Evolutionary conservation across 2,888 invertebrate genomes (phyloP).

Genomic region (Dynastes hyllus): DNA sequence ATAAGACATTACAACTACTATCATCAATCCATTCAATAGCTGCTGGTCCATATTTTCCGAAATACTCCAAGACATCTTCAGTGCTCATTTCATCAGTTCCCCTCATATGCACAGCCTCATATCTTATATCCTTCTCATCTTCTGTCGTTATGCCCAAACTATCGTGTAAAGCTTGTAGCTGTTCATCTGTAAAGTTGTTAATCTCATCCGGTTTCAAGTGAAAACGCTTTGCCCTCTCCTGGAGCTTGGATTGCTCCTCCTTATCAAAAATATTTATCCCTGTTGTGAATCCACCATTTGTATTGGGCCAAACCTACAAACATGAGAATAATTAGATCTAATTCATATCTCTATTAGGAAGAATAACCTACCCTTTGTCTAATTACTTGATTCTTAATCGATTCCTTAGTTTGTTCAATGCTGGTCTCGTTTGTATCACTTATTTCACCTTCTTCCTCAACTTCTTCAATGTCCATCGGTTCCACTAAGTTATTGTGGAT

Average conservation of each 20-base stretch:
- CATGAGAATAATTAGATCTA: slow-evolving; percentile 29
- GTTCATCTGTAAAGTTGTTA: slow-evolving; percentile 69
- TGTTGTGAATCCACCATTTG: slow-evolving; percentile 69
- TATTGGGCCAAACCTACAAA: slow-evolving; percentile 64
- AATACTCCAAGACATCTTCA: slow-evolving; percentile 86
- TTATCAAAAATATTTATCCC: slow-evolving; percentile 73
- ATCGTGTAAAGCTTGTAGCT: slow-evolving; percentile 66
- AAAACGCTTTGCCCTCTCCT: slow-evolving; percentile 76
- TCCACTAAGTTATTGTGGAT: slow-evolving; percentile 70
- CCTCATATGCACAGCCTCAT: slow-evolving; percentile 84
- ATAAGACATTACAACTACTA: slow-evolving; percentile 83
- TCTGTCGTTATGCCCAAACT: slow-evolving; percentile 76
- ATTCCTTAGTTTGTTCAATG: slow-evolving; percentile 17
- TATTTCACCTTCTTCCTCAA: slow-evolving; percentile 70
- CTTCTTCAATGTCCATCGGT: slow-evolving; percentile 72
- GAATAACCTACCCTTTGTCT: slow-evolving; percentile 48
- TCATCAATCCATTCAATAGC: slow-evolving; percentile 89
- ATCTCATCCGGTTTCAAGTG: slow-evolving; percentile 71
- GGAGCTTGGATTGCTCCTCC: slow-evolving; percentile 72
- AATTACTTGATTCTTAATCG: slow-evolving; percentile 40
- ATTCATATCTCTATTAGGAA: background rate
- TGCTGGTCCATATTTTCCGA: slow-evolving; percentile 83
- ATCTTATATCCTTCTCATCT: slow-evolving; percentile 78
- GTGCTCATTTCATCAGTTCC: slow-evolving; percentile 85
- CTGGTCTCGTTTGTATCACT: slow-evolving; percentile 63